These are phyloP conservation scores for Falco berigora DNA, from an alignment of 2,797 vertebrate species.

Conservation along the genomic window DNA sequence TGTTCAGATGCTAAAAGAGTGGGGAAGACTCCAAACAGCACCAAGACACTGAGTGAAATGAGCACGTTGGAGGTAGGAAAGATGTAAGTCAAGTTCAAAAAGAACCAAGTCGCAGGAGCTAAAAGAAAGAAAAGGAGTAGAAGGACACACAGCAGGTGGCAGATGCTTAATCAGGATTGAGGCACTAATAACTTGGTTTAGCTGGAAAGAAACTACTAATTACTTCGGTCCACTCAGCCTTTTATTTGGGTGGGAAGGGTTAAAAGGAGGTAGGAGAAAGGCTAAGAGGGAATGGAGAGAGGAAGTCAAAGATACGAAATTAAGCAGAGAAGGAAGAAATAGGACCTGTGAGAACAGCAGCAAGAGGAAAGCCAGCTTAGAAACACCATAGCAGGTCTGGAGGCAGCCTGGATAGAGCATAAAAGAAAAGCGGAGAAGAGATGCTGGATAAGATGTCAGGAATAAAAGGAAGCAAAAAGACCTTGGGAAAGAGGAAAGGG, in stretches of 20 bases:
- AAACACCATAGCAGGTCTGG: background rate
- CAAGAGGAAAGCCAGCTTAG: background rate
- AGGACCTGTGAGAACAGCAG: background rate
- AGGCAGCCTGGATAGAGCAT: background rate
- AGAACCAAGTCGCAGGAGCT: background rate
- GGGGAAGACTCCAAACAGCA: background rate
- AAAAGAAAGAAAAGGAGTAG: background rate
- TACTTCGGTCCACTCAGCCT: background rate
- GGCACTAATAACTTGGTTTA: background rate
- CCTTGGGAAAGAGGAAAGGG: background rate
- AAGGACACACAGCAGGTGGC: background rate
- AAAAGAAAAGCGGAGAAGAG: background rate
- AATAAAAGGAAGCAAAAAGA: background rate
- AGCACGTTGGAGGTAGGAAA: background rate
- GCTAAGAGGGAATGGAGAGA: background rate
- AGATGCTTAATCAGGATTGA: background rate
- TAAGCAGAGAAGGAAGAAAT: background rate
- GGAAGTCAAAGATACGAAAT: background rate
- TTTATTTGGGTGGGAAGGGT: background rate
- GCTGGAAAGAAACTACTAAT: background rate
- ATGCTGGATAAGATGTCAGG: background rate
- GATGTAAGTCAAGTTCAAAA: background rate
- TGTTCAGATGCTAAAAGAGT: background rate
- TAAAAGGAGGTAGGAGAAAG: background rate
- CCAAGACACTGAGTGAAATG: background rate